Percentiles rank a stretch among this genome's conserved stretches.
Conservation (phyloP, 2,797 vertebrate species). For the Taeniopygia guttata region DNA sequence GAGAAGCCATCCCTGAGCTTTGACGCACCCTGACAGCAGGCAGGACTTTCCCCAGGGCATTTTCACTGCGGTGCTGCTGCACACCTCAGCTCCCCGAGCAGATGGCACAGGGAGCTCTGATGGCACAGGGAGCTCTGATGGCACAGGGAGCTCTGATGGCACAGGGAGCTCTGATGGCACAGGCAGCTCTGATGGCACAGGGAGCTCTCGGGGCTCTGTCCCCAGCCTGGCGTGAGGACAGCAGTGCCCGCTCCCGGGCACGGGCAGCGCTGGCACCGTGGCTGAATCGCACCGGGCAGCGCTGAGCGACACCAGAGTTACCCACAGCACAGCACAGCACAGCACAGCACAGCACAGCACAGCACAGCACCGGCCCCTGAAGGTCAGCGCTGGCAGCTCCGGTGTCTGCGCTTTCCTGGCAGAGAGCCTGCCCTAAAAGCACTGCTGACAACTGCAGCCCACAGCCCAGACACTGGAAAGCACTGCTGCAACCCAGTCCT, state of each 20-base stretch:
- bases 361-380: background rate
- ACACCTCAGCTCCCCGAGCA: background rate
- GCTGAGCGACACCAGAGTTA: too few species aligned
- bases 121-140: rapidly evolving
- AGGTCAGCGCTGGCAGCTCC: background rate
- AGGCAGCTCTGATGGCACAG: rapidly evolving
- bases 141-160: rapidly evolving
- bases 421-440: background rate
- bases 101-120: rapidly evolving
- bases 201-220: background rate
- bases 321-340: background rate
- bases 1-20: rapidly evolving
- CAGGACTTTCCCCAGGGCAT: rapidly evolving
- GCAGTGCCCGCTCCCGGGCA: too few species aligned
- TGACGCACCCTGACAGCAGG: rapidly evolving
- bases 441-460: background rate
- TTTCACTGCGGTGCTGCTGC: background rate
- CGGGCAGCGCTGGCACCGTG: too few species aligned
- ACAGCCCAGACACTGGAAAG: background rate
- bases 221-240: background rate
- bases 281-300: too few species aligned
- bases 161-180: background rate
- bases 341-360: background rate
- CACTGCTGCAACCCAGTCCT: background rate
- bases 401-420: background rate